These are phyloP conservation scores for Sternotherus odoratus DNA, from an alignment of 2,797 vertebrate species.

Conservation along the genomic window DNA sequence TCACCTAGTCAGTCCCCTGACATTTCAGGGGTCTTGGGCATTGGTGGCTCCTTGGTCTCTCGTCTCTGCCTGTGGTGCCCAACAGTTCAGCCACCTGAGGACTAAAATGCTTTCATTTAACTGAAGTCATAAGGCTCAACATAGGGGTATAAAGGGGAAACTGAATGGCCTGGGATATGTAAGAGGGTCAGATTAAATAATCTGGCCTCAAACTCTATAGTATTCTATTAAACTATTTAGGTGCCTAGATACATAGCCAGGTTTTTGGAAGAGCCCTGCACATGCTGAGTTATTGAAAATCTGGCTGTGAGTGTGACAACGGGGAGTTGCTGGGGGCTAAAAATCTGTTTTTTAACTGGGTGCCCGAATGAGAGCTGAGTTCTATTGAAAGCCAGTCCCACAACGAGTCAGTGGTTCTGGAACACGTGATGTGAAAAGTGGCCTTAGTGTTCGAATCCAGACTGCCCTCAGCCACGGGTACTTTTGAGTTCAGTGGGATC, in stretches of 20 bases:
- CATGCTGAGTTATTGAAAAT: neutral
- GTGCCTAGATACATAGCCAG: neutral
- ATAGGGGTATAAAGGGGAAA: neutral
- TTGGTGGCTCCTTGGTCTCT: neutral
- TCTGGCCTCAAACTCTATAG: neutral
- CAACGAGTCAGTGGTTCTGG: neutral
- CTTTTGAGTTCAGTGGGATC: neutral
- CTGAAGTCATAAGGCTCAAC: neutral
- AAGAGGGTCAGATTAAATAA: no score
- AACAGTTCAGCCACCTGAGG: neutral
- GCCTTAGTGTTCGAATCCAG: neutral
- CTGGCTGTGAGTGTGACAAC: neutral
- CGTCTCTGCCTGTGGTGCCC: neutral
- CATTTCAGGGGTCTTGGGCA: neutral
- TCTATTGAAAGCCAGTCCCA: neutral
- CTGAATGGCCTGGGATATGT: neutral
- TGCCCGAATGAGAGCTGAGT: neutral
- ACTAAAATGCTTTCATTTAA: neutral
- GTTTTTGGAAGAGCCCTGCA: neutral
- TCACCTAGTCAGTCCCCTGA: neutral
- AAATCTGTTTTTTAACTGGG: neutral
- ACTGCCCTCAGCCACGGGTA: neutral
- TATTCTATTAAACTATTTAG: neutral
- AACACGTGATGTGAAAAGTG: neutral
- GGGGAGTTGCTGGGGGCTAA: neutral